phyloP scores from a whole-genome alignment of 1,140 invertebrate genomes.

The Trichonephila inaurata region DNA sequence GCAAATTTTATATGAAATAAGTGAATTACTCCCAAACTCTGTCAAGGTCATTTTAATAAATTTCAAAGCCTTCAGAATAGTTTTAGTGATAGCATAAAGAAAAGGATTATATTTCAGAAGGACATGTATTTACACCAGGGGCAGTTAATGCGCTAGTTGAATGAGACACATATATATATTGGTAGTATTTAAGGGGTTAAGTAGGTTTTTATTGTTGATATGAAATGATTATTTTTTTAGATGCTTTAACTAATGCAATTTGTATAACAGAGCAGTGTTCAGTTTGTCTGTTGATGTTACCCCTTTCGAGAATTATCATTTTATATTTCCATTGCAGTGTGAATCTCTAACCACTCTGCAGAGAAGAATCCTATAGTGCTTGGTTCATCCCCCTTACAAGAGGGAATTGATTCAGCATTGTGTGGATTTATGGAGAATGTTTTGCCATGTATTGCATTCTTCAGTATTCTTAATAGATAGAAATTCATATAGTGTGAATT shows the following conservation, averaged over 20 bases:
- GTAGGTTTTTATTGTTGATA: no score
- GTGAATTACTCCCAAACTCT: no score
- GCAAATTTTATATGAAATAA: no score
- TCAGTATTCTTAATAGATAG: neutral
- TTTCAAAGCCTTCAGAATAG: no score
- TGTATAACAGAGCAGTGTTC: neutral
- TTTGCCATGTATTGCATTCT: constrained; percentile 43
- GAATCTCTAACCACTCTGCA: constrained; percentile 43
- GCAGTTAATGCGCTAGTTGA: no score
- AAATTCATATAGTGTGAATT: neutral
- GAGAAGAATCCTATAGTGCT: constrained; percentile 18
- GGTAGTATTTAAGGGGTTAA: no score
- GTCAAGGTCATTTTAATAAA: no score
- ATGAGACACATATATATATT: no score
- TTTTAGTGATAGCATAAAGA: no score
- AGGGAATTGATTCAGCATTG: constrained; percentile 30
- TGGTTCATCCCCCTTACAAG: constrained; percentile 26
- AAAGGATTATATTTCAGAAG: no score
- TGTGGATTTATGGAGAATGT: constrained; percentile 56
- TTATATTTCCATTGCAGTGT: constrained; percentile 61
- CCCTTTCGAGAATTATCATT: constrained; percentile 20
- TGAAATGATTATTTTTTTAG: no score
- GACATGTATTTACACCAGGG: no score
- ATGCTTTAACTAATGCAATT: neutral
- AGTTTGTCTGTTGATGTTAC: neutral